phyloP scores from a whole-genome alignment of 2,113 vertebrate species.

The Tor tambroides region DNA sequence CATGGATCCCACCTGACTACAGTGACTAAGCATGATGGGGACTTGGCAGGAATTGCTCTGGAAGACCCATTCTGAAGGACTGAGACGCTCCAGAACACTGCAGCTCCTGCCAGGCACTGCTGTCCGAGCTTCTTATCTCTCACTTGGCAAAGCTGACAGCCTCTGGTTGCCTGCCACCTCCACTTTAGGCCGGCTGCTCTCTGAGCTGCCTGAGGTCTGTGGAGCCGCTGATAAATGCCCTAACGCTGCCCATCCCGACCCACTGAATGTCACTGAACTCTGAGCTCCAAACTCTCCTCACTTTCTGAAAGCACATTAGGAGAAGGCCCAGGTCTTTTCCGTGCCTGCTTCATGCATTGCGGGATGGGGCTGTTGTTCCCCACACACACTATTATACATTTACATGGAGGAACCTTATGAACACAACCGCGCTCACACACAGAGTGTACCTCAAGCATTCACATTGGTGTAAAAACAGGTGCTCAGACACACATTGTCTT shows the following conservation, averaged over 20 bases:
- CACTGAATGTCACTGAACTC: constrained; percentile 56
- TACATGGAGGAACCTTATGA: too few relatives aligned
- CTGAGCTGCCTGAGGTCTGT: constrained; percentile 45
- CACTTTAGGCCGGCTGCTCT: constrained; percentile 54
- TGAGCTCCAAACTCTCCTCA: constrained; percentile 39
- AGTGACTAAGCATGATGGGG: constrained; percentile 42
- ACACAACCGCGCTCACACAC: too few relatives aligned
- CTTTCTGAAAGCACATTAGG: constrained; percentile 50
- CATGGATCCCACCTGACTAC: constrained; percentile 52
- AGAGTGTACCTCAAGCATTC: too few relatives aligned
- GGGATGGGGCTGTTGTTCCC: too few relatives aligned
- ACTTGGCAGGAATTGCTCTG: constrained; percentile 45
- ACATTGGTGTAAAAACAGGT: too few relatives aligned
- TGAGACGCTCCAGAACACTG: constrained; percentile 34
- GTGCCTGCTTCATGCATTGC: too few relatives aligned
- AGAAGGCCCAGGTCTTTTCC: too few relatives aligned
- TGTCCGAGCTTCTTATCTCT: constrained; percentile 59
- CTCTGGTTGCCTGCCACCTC: constrained; percentile 59
- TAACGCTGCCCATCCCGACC: constrained; percentile 38
- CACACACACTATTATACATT: too few relatives aligned
- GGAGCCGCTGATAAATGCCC: constrained; percentile 55
- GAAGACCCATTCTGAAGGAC: constrained; percentile 52
- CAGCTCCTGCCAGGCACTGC: constrained; percentile 46
- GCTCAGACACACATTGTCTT: too few relatives aligned
- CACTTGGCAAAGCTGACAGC: constrained; percentile 52